Conservation (phyloP, 2,113 vertebrate genomes). For the Orthonyx spaldingii region DNA sequence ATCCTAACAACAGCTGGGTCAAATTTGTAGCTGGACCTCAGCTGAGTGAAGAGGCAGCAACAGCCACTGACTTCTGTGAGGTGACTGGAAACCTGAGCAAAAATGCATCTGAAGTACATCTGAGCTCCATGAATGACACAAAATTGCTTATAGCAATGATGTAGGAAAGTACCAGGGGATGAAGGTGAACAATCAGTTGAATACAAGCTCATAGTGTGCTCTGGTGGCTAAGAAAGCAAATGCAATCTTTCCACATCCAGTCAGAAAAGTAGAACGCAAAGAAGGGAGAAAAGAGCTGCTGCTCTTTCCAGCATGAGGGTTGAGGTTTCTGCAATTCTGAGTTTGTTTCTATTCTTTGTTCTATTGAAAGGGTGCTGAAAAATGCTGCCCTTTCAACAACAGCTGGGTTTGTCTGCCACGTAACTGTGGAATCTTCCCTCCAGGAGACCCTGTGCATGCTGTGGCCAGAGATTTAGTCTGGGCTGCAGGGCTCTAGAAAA, state of each 20-base stretch:
- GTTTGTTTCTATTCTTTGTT: neutral
- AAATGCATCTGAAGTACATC: neutral
- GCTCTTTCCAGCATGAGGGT: neutral
- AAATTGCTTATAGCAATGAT: neutral
- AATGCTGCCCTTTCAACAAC: neutral
- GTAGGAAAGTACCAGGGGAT: neutral
- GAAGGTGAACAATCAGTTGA: neutral
- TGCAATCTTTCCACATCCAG: neutral
- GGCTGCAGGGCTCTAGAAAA: neutral
- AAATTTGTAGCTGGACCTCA: neutral
- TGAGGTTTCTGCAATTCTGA: neutral
- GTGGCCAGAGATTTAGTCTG: neutral
- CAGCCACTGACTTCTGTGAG: neutral
- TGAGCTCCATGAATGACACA: neutral
- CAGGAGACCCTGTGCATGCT: neutral
- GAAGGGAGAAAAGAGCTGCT: neutral
- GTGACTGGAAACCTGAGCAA: neutral
- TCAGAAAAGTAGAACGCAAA: neutral
- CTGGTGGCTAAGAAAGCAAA: slow-evolving; percentile 40
- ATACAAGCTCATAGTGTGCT: slow-evolving; percentile 31
- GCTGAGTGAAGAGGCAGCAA: neutral
- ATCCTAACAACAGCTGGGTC: neutral
- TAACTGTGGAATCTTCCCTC: neutral
- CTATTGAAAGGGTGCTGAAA: neutral
- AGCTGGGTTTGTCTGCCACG: neutral